Evolutionary conservation across 2,113 vertebrate species (phyloP).

Genomic region (Pygoscelis antarcticus): DNA sequence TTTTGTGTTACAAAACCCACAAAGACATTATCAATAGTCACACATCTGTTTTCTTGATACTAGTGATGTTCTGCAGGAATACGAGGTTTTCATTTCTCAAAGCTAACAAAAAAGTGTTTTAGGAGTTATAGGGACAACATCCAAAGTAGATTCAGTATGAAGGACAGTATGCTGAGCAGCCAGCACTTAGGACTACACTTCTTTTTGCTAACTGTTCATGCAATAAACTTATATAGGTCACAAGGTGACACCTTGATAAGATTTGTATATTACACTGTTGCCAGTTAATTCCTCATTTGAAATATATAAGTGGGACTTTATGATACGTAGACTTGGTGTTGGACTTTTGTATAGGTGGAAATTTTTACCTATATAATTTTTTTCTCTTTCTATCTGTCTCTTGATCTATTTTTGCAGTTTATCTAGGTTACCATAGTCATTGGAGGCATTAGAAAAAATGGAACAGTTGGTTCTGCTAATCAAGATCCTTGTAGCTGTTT

Average conservation of each 20-base stretch:
- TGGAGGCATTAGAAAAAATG: background rate
- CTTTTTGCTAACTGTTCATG: background rate
- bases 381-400: background rate
- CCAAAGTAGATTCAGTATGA: background rate
- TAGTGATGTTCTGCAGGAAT: background rate
- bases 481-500: background rate
- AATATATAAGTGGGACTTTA: background rate
- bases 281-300: background rate
- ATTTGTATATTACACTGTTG: background rate
- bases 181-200: background rate
- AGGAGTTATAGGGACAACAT: background rate
- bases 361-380: background rate
- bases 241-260: background rate
- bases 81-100: background rate
- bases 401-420: background rate
- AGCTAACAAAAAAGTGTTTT: background rate
- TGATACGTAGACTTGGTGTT: background rate
- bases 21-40: background rate
- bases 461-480: background rate
- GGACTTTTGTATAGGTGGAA: background rate
- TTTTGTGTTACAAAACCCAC: background rate
- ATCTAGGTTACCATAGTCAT: background rate
- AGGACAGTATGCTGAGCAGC: background rate
- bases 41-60: background rate
- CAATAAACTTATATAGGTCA: background rate